Evolutionary conservation across 2,888 invertebrate species (phyloP), one percentile per base, ranked within the genome.

Genomic region (Cheilosia scutellata): DNA sequence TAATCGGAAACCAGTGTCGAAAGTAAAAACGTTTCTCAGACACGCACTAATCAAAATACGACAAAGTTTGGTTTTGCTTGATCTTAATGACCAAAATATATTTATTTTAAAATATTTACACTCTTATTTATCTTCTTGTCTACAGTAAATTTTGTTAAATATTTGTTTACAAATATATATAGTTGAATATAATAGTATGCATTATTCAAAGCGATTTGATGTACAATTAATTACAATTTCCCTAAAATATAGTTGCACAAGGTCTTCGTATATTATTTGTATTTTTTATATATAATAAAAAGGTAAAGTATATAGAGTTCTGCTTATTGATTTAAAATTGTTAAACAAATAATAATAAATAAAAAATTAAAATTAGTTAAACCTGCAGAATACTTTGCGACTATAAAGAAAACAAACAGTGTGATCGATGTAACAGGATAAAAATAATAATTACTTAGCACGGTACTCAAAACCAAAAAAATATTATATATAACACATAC

Each of bases 171-270:
- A 37, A 65, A 20, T 20, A 20, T 20, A 20, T 20, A 20, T 20
- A 29, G 37, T 47, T 79, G 16, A 42, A 66, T 60, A 16, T 37
- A 44, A 55, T 47, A 37, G 3, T 47, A 66, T 71, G 16, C 20
- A 20, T 65, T 25, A 42, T 44, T 25, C 27, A 74, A 75, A 66
- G 66, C 62, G 55, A 49, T 68, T 55, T 44, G 75, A 68, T 78
- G 60, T 66, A 72, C 31, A 16, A 57, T 51, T 60, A 55, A 44
- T 62, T 62, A 74, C 49, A 44, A 44, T 65, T 84, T 80, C 75
- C 70, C 70, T 84, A 75, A 79, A 79, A 68, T 20, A 55, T 40
- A 75, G 57, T 71, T 84, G 84, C 80, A 76, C 60, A 65, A 70
- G 44, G 25, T 11, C 37, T 37, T 76, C 51, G 33, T 82, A 63